A percentile compares a stretch with the other conserved stretches of the same genome.
These are phyloP conservation scores for Pitta sordida DNA, from an alignment of 2,113 vertebrate species.

Conservation along the genomic window DNA sequence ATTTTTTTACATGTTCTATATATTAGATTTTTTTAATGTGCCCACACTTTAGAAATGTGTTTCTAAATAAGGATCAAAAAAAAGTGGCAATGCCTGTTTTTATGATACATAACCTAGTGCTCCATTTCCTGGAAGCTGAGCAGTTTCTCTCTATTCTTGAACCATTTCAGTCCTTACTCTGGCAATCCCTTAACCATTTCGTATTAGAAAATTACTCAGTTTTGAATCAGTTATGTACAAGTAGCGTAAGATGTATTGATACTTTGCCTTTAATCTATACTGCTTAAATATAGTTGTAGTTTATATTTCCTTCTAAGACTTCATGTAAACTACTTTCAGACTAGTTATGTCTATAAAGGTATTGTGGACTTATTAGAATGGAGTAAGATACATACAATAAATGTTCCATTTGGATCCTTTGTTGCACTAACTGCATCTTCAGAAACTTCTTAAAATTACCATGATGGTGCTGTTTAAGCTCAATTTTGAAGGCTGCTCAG, in stretches of 20 bases:
- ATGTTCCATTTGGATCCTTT: not conserved
- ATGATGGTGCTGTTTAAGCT: not conserved
- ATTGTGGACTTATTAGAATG: not conserved
- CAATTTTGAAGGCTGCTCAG: not conserved
- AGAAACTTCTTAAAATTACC: not conserved
- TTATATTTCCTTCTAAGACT: not conserved
- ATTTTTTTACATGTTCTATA: not conserved
- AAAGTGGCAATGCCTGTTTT: not conserved
- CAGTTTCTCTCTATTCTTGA: not conserved
- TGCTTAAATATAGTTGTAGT: not conserved
- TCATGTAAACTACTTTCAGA: not conserved
- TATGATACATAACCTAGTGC: not conserved
- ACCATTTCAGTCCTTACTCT: not conserved
- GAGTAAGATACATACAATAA: not conserved
- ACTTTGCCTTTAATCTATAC: not conserved
- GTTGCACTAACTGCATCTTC: not conserved
- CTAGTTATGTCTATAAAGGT: not conserved
- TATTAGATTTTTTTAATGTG: not conserved
- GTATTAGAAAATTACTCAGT: not conserved
- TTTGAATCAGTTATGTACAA: not conserved
- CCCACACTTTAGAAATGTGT: not conserved
- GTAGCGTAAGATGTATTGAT: not conserved
- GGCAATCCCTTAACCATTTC: not conserved
- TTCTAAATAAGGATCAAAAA: not conserved
- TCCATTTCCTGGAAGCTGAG: not conserved